Evolutionary conservation across 2,888 invertebrate genomes (phyloP).

Genomic region (Latrodectus elegans): DNA sequence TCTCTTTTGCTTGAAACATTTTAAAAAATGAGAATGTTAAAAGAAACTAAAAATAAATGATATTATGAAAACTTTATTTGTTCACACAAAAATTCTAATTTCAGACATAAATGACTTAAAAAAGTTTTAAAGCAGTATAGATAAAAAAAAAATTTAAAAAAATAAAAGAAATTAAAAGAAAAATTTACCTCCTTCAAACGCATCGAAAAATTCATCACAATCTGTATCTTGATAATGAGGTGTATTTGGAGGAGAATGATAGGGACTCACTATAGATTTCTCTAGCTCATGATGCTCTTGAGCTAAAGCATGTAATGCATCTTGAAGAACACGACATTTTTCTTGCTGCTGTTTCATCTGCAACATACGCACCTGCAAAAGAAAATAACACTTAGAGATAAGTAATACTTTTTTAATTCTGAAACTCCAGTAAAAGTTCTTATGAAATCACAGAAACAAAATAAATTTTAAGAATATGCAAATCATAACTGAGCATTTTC

Average conservation of each 20-base stretch:
- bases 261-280: conserved; percentile 77
- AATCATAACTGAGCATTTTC: too few relatives aligned
- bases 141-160: background rate
- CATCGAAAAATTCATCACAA: conserved; percentile 72
- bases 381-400: background rate
- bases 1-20: too few relatives aligned
- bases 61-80: too few relatives aligned
- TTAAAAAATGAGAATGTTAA: too few relatives aligned
- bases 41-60: too few relatives aligned
- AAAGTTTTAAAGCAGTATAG: background rate
- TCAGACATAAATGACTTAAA: too few relatives aligned
- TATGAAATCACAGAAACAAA: too few relatives aligned
- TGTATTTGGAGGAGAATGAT: conserved; percentile 68
- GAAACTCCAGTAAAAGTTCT: too few relatives aligned
- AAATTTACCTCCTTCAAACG: conserved; percentile 71
- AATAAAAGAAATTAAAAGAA: background rate
- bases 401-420: background rate
- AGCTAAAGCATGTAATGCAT: conserved; percentile 81
- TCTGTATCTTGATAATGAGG: conserved; percentile 71
- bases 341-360: conserved; percentile 78
- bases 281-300: conserved; percentile 82
- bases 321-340: conserved; percentile 81
- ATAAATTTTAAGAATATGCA: too few relatives aligned
- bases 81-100: too few relatives aligned
- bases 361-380: conserved; percentile 74